Evolutionary conservation across 2,888 invertebrate species (phyloP), one percentile per base, ranked within the genome.

Genomic region (Amiota minor): DNA sequence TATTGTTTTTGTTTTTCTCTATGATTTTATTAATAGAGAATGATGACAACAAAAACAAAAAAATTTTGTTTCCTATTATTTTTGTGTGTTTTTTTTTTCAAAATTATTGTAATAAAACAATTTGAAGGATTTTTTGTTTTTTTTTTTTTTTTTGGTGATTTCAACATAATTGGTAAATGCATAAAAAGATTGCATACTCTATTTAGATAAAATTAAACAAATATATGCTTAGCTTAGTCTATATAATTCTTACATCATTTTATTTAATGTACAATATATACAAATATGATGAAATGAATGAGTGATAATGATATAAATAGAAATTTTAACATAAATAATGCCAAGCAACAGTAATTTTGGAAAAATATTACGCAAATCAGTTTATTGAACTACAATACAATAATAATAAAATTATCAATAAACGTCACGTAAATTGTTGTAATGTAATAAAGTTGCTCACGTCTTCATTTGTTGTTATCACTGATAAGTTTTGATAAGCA

Each of bases 311-410:
- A 62, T n/a, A 62, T 9, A 45, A 35, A 62, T 23, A 62, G n/a
- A 45, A 20, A 23, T 62, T 62, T 12, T 45, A 62, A n/a, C 62
- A 62, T 62, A 11, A 14, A 62, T 14, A n/a, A 23, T 61, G 35
- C 6, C 6, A 35, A 35, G 35, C 35, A 35, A 6, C 35, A 35
- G 35, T 35, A 35, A 35, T 35, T 35, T 35, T 35, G 2, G 16
- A 9, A 55, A 55, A 55, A 55, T 16, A 61, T 61, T 47, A 47
- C 47, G 65, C 49, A 65, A 65, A 65, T 65, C 65, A 47, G 65
- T 65, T 49, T 65, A 47, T 65, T 65, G 65, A 65, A 65, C 65
- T 65, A n/a, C 16, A 18, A 20, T 20, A 20, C 59, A 20, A 23
- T 12, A 59, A 59, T 59, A 14, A 18, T 59, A 35, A 35, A 35